A percentile compares a stretch with the other conserved stretches of the same genome.
Evolutionary conservation across 1,140 invertebrate genomes (phyloP).

Genomic region (Forficula auricularia): DNA sequence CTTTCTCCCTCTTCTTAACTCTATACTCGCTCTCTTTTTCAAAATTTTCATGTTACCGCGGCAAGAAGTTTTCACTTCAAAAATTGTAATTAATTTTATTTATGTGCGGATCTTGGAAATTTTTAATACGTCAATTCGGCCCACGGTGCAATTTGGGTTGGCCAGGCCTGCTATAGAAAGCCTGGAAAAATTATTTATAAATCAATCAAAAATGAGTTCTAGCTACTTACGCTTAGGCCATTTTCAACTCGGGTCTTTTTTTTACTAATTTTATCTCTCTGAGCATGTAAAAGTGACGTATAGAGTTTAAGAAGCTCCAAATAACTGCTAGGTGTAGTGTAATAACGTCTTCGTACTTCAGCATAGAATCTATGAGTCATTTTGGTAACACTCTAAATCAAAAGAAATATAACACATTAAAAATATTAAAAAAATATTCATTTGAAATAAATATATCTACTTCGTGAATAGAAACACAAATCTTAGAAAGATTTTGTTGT

Average conservation of each 20-base stretch:
- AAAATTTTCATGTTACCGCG: no score
- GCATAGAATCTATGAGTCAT: conserved; percentile 54
- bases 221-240: conserved; percentile 41
- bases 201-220: no score
- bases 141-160: no score
- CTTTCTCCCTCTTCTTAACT: no score
- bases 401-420: conserved; percentile 5
- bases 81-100: no score
- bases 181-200: no score
- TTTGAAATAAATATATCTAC: conserved; percentile 20
- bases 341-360: conserved; percentile 70
- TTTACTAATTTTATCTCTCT: conserved; percentile 45
- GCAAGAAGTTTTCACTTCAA: no score
- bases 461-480: conserved; percentile 61
- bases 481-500: conserved; percentile 36
- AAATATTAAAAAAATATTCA: conserved; percentile 4
- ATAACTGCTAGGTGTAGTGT: conserved; percentile 79
- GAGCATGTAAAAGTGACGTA: conserved; percentile 39
- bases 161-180: no score
- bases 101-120: no score
- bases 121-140: no score
- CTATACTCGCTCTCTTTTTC: no score
- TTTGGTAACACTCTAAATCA: conserved; percentile 47
- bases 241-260: conserved; percentile 55
- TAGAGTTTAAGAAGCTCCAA: conserved; percentile 72